These are phyloP conservation scores for Pogonomyrmex barbatus DNA, from an alignment of 1,140 invertebrate species.

Conservation along the genomic window DNA sequence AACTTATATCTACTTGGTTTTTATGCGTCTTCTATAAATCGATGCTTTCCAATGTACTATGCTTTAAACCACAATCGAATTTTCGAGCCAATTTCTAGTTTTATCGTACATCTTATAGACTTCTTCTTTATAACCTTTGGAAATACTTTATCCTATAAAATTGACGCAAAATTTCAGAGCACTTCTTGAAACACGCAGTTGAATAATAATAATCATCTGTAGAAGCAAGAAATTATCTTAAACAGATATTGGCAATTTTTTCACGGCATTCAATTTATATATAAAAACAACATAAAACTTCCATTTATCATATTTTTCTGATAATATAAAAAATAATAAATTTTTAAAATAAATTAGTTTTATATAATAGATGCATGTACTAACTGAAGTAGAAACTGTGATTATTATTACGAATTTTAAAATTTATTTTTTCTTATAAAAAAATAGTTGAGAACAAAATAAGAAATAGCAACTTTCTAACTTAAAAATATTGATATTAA, in stretches of 20 bases:
- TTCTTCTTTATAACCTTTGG: conserved; percentile 23
- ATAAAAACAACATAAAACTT: background rate
- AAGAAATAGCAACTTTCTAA: background rate
- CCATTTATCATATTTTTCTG: too few species aligned
- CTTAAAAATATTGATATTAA: background rate
- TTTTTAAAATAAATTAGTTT: background rate
- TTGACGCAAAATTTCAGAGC: conserved; percentile 25
- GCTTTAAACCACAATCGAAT: conserved; percentile 33
- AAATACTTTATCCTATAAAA: conserved; percentile 37
- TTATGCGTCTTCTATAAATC: conserved; percentile 24
- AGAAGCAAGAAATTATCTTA: background rate
- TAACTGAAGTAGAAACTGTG: background rate
- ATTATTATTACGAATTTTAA: background rate
- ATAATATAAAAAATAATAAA: too few species aligned
- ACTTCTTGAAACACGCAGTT: background rate
- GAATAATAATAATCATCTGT: conserved; percentile 15
- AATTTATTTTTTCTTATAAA: background rate
- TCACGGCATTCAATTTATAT: background rate
- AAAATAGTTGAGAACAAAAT: background rate
- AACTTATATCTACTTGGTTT: conserved; percentile 12
- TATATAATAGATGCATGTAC: background rate
- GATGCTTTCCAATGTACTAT: conserved; percentile 12
- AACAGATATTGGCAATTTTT: background rate
- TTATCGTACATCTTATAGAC: conserved; percentile 48
- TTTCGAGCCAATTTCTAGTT: conserved; percentile 23